Evolutionary conservation across 2,797 vertebrate genomes (phyloP).

Genomic region (Parambassis ranga): DNA sequence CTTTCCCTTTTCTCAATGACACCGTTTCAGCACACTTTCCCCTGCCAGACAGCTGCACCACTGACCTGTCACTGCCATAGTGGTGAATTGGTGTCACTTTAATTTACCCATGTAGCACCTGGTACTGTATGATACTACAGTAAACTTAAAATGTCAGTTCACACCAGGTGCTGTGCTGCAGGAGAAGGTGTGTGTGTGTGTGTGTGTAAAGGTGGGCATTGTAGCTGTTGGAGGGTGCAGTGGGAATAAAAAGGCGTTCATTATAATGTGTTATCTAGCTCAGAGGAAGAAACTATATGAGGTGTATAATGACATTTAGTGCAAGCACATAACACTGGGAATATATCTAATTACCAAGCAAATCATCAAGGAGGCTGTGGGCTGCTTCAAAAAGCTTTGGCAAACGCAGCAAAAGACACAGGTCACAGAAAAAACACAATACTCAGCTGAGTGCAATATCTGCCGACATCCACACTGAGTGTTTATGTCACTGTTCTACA

Average conservation of each 20-base stretch:
- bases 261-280: conserved; percentile 56
- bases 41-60: conserved; percentile 1
- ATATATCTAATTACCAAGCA: conserved; percentile 44
- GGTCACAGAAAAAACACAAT: conserved; percentile 8
- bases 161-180: background rate
- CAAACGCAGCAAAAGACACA: conserved; percentile 14
- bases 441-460: background rate
- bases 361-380: conserved; percentile 27
- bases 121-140: background rate
- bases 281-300: conserved; percentile 33
- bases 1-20: background rate
- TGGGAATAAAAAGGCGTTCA: conserved; percentile 40
- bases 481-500: conserved; percentile 33
- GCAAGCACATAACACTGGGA: conserved; percentile 12
- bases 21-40: background rate
- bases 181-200: background rate
- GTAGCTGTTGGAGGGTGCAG: background rate
- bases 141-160: conserved; percentile 18
- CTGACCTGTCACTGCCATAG: conserved; percentile 2
- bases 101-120: conserved; percentile 13
- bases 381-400: background rate
- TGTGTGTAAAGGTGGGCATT: background rate
- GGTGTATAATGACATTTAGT: conserved; percentile 53
- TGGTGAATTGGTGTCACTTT: conserved; percentile 24
- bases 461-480: conserved; percentile 1